A percentile compares a stretch with the other conserved stretches of the same genome.
Conservation (phyloP, 1,140 invertebrate species). For the Dendrolimus kikuchii region DNA sequence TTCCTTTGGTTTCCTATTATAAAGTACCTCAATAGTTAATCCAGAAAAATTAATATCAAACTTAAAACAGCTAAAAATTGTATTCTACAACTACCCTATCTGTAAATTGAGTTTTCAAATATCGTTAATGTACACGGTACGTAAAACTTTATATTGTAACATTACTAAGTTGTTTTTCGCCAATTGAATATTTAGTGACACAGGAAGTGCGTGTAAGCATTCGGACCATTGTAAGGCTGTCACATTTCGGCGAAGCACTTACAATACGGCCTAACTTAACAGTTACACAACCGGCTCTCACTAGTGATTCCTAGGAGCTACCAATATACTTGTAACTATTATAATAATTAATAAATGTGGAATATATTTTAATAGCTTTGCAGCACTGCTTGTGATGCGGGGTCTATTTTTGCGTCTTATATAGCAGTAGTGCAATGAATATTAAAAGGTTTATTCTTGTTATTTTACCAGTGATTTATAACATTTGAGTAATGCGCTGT, state of each 20-base stretch:
- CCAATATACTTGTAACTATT: too few species aligned
- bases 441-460: slow-evolving; percentile 16
- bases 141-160: slow-evolving; percentile 8
- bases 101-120: too few species aligned
- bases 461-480: slow-evolving; percentile 25
- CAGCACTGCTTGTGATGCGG: not conserved
- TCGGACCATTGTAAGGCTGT: slow-evolving; percentile 28
- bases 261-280: slow-evolving; percentile 16
- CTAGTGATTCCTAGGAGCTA: too few species aligned
- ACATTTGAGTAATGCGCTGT: slow-evolving; percentile 19
- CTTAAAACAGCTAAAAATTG: too few species aligned
- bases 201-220: slow-evolving; percentile 62
- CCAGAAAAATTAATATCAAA: too few species aligned
- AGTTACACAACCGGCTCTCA: slow-evolving; percentile 3
- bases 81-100: too few species aligned
- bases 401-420: slow-evolving; percentile 13
- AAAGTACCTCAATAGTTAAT: too few species aligned
- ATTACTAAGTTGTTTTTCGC: slow-evolving; percentile 19
- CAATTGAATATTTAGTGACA: slow-evolving; percentile 22
- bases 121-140: slow-evolving; percentile 6
- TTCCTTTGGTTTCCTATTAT: too few species aligned
- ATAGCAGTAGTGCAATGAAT: slow-evolving; percentile 18
- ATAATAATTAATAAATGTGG: too few species aligned
- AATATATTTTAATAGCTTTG: slow-evolving; percentile 4
- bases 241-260: slow-evolving; percentile 17